A percentile compares a stretch with the other conserved stretches of the same genome.
Evolutionary conservation across 2,113 vertebrate species (phyloP).

Genomic region (Oceanodroma tethys): DNA sequence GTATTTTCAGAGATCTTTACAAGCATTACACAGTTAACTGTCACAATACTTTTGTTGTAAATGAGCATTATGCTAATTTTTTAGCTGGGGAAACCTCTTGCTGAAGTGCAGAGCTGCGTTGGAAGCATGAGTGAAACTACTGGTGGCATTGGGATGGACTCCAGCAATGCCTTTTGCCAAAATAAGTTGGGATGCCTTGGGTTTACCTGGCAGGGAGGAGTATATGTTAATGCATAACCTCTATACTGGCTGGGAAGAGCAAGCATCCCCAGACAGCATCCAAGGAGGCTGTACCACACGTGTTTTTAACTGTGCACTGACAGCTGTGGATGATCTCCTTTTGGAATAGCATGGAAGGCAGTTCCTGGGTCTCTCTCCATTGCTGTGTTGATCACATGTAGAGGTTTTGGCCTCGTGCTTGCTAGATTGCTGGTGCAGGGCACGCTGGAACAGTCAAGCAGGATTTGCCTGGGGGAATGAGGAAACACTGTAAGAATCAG

Average conservation of each 20-base stretch:
- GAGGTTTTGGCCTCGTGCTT: neutral
- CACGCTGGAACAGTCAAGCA: accelerated
- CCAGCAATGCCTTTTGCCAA: neutral
- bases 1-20: neutral
- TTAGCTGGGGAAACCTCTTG: neutral
- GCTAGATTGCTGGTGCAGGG: neutral
- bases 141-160: neutral
- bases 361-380: neutral
- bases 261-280: neutral
- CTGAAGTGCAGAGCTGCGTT: neutral
- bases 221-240: neutral
- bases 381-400: neutral
- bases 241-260: neutral
- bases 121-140: neutral
- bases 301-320: neutral
- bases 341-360: neutral
- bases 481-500: neutral
- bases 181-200: neutral
- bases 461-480: neutral
- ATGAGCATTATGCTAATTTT: neutral
- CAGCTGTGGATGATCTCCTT: neutral
- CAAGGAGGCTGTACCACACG: accelerated
- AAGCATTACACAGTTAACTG: neutral
- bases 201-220: neutral
- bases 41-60: neutral